Evolutionary conservation across 2,113 vertebrate species (phyloP), one percentile per base, ranked within the genome.

Genomic region (Vimba vimba): DNA sequence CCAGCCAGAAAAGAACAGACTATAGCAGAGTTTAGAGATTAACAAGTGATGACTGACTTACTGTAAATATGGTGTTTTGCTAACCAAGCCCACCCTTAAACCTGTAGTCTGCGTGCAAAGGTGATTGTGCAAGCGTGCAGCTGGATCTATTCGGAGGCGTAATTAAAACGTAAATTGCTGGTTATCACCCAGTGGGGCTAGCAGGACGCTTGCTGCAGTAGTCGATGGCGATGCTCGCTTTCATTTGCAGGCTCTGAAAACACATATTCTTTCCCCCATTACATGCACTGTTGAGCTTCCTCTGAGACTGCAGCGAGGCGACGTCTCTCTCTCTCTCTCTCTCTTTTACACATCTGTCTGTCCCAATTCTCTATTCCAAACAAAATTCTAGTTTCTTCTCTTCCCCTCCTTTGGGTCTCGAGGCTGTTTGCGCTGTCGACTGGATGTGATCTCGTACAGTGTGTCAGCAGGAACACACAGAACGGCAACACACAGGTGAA

Each of bases 71-170:
- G 57, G 8, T 27, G 7, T 19, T 59, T 6, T 76, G 33, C 55
- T 73, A 60, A 25, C 13, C 17, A 60, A 30, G 68, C 66, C 55
- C 15, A 1, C 30, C 6, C 36, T 21, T 69, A 39, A n/a, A 36
- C 4, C 30, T 30, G 4, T 43, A 27, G 66, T 75, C 30, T 7
- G 23, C 68, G 47, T 12, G 10, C 64, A 79, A 45, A 30, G 76
- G 43, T 47, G 36, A 21, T 36, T 21, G 23, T 57, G 50, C 47
- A 85, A 73, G 59, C 25, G 79, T 27, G 27, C 69, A 50, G 69
- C 59, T 45, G 25, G 78, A 82, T 87, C 62, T 85, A 83, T 88
- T 88, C 59, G 47, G 25, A 68, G 79, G 75, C 15, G 62, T 59
- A 83, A 82, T 82, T 85, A 88, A 68, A 85, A 45, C 15, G 8